Evolutionary conservation across 2,888 invertebrate genomes (phyloP).

Genomic region (Phyto melanocephala): DNA sequence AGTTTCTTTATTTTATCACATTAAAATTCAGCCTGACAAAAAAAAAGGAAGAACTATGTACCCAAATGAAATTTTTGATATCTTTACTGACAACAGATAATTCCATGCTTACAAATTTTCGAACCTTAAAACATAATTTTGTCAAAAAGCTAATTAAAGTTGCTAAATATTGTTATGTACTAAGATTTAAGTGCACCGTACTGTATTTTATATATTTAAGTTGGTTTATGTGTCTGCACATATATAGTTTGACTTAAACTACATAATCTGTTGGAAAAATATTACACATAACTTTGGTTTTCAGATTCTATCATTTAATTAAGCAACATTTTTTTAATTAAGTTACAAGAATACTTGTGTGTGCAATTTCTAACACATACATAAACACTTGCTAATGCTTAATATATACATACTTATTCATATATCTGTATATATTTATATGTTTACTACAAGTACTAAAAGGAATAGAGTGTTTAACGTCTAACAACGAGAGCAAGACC

Average conservation of each 20-base stretch:
- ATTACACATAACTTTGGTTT: slow-evolving; percentile 70
- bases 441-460: neutral
- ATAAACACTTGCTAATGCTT: slow-evolving; percentile 3
- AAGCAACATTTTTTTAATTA: slow-evolving; percentile 73
- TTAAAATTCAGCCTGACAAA: too few relatives aligned
- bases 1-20: too few relatives aligned
- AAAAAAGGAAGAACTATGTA: too few relatives aligned
- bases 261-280: slow-evolving; percentile 36
- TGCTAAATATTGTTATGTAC: too few relatives aligned
- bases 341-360: slow-evolving; percentile 70
- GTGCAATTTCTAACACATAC: slow-evolving; percentile 59
- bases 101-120: too few relatives aligned
- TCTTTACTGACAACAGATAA: too few relatives aligned
- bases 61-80: too few relatives aligned
- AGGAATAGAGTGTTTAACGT: neutral
- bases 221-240: neutral
- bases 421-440: neutral
- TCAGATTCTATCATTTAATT: slow-evolving; percentile 74
- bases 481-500: slow-evolving; percentile 28
- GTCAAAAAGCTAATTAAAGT: too few relatives aligned
- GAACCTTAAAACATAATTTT: too few relatives aligned
- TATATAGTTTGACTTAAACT: neutral
- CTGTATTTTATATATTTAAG: neutral
- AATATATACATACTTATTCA: slow-evolving; percentile 2
- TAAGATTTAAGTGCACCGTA: too few relatives aligned